phyloP scores from a whole-genome alignment of 2,797 vertebrate genomes.

The Falco rusticolus region DNA sequence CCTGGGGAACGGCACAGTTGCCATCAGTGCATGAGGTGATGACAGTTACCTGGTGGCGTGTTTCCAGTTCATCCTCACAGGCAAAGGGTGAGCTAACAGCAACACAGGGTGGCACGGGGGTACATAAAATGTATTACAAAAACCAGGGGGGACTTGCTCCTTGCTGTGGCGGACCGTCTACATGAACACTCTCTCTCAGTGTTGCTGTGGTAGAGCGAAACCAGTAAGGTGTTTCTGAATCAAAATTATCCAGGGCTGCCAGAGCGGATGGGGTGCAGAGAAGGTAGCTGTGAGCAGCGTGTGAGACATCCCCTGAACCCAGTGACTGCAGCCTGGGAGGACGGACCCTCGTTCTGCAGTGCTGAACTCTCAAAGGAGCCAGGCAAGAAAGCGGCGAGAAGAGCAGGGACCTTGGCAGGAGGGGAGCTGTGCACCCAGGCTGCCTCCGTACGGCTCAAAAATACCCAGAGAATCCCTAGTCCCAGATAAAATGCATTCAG shows the following conservation, averaged over 20 bases:
- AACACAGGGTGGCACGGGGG: not conserved
- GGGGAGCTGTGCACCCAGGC: not conserved
- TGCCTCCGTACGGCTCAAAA: not conserved
- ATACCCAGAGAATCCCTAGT: not conserved
- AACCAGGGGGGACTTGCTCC: too few relatives aligned
- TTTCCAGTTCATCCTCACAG: not conserved
- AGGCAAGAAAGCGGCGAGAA: not conserved
- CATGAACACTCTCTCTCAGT: not conserved
- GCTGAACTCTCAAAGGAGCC: not conserved
- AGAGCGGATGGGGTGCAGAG: not conserved
- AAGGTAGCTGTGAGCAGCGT: not conserved
- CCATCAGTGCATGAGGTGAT: rapidly evolving
- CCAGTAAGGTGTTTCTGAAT: not conserved
- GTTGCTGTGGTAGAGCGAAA: not conserved
- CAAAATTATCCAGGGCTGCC: not conserved
- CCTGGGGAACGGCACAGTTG: not conserved
- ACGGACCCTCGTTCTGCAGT: not conserved
- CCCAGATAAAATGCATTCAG: not conserved
- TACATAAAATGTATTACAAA: not conserved
- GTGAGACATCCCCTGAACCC: not conserved
- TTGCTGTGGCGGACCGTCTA: not conserved
- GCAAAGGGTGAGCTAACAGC: not conserved
- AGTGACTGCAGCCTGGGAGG: not conserved
- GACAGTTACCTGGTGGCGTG: not conserved
- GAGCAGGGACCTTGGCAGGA: not conserved